Evolutionary conservation across 2,797 vertebrate species (phyloP), one percentile per base, ranked within the genome.

Genomic region (Galagoides demidoff): DNA sequence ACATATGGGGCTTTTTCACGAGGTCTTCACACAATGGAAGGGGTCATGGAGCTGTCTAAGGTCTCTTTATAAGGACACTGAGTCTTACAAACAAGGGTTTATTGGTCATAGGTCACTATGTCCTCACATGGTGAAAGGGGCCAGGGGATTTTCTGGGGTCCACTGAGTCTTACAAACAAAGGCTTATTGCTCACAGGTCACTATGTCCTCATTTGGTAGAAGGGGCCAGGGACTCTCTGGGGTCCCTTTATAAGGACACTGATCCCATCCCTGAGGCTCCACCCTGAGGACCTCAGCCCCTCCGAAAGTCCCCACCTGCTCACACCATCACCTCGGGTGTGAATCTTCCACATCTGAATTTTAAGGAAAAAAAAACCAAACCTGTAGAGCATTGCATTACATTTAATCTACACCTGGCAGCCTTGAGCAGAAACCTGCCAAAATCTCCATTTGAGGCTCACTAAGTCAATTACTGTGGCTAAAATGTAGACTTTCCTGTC

Each of bases 391-490:
- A 79, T 19, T 17, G 7, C 23, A 19, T 79, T 25, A 22, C 4
- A 0, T 6, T 9, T 17, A 5, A 0, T 9, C 43, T 1, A 3
- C 31, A 17, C 39, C 11, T 43, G 17, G 5, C 12, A 9, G 5
- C 17, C 16, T 6, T 8, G 63, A 7, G 14, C 20, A 12, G 20
- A 52, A 22, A 34, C 23, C 7, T 5, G 2, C 5, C 6, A 8
- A 17, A 45, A 6, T 43, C 52, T 55, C 61, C 52, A 3, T 2
- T 19, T 55, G 29, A 6, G 14, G 20, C 12, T 16, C 31, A 3
- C 39, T 11, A 61, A 0, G 2, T 2, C 19, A 8, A 1, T 5
- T 1, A 1, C 3, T 0, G 7, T n/a, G 64, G 37, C 7, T 9
- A 0, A 34, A n/a, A 59, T 22, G 57, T 0, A 7, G 43, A 55